Conservation (phyloP, 2,888 invertebrate species). For the Acronicta psi region DNA sequence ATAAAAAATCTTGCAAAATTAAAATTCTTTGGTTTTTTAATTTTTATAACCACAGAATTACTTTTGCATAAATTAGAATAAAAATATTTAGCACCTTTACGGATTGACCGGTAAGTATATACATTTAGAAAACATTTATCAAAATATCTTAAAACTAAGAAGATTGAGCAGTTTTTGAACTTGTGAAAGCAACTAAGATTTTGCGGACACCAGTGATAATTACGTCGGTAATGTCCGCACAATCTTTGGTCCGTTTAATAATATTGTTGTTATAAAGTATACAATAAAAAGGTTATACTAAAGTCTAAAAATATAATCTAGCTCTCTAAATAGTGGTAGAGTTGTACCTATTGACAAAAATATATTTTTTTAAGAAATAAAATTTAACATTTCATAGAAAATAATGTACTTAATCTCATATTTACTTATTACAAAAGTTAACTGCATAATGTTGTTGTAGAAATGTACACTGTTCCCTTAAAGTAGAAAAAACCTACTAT, state of each 20-base stretch:
- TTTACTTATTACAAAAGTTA: neutral
- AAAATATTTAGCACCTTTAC: conserved; percentile 60
- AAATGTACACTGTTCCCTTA: conserved; percentile 11
- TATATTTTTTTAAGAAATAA: conserved; percentile 4
- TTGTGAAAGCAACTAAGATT: conserved; percentile 18
- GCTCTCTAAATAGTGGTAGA: conserved; percentile 32
- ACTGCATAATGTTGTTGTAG: conserved; percentile 15
- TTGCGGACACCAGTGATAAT: conserved; percentile 9
- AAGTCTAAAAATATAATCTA: conserved; percentile 45
- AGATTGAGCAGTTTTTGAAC: conserved; percentile 75
- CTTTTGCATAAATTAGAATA: conserved; percentile 38
- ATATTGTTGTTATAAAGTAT: conserved; percentile 15
- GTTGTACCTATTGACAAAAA: neutral
- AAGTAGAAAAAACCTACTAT: too few relatives aligned
- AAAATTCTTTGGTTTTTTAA: conserved; percentile 43
- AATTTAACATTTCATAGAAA: conserved; percentile 16
- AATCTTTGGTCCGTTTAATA: neutral
- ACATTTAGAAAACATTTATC: conserved; percentile 49
- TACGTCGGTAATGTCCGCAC: conserved; percentile 3
- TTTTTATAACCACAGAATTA: conserved; percentile 21
- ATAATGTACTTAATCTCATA: conserved; percentile 7
- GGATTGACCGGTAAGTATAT: conserved; percentile 53
- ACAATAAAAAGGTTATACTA: conserved; percentile 17
- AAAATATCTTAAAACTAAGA: conserved; percentile 59
- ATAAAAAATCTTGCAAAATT: conserved; percentile 4